Evolutionary conservation across 2,113 vertebrate species (phyloP).

Genomic region (Gymnocephalus cernua): DNA sequence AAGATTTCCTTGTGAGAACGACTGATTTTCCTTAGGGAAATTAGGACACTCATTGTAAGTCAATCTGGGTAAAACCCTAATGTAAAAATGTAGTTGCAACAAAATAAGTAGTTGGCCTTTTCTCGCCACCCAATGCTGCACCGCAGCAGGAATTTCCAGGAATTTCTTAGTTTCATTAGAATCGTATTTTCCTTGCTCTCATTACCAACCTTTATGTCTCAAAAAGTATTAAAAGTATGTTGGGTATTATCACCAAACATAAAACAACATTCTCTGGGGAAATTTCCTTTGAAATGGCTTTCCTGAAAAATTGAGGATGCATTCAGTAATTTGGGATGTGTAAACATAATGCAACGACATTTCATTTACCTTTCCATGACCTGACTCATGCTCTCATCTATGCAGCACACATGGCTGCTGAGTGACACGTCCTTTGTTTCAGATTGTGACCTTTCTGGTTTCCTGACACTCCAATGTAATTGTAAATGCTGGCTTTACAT

Average conservation of each 20-base stretch:
- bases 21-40: not conserved
- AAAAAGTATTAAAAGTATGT: not conserved
- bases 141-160: not conserved
- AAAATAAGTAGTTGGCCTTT: not conserved
- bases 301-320: not conserved
- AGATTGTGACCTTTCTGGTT: slow-evolving; percentile 11
- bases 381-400: slow-evolving; percentile 29
- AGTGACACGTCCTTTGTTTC: slow-evolving; percentile 46
- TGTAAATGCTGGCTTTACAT: not conserved
- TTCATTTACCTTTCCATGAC: slow-evolving; percentile 21
- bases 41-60: not conserved
- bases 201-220: not conserved
- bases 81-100: not conserved
- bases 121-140: not conserved
- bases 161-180: not conserved
- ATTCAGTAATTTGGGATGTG: not conserved
- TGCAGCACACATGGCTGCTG: slow-evolving; percentile 36
- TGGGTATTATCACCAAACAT: slow-evolving; percentile 12
- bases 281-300: not conserved
- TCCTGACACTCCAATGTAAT: not conserved
- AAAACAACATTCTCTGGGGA: not conserved
- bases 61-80: not conserved
- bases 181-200: not conserved
- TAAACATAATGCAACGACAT: slow-evolving; percentile 14
- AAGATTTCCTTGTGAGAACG: not conserved